Base-by-base conservation (phyloP, 1,140 invertebrate species). In the Heliconius nattereri region DNA sequence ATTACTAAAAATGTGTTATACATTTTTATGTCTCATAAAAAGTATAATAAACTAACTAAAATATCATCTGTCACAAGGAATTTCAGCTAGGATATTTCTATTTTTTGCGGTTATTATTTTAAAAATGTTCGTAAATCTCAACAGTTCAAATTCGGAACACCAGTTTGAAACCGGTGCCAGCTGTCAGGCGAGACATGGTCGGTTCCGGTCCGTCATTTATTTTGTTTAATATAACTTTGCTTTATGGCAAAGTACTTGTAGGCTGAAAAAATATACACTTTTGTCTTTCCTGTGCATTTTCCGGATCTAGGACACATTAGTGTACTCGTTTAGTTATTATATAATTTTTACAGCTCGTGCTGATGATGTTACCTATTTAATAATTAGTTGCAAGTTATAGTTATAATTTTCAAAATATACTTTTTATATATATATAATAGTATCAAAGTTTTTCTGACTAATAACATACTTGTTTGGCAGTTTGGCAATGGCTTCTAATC, bases 241-340 rank as follows among this genome's bases (percentile, higher is more conserved):
- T 29, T 66, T 29, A 26, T 66, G 60, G 26, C 6, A 66, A 29
- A 66, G 60, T 66, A 16, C 60, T 66, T 26, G 23, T 26, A 19
- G 60, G 60, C 60, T 66, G 71, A 45, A 32, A 45, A 45, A 73
- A 73, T 73, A 73, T 73, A 49, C 32, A 37, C 35, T n/a, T 73
- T 45, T 73, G n/a, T 73, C 49, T 52, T 29, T 74, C 54, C 54
- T 54, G 54, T 74, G n/a, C 3, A 45, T 45, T 73, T n/a, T 35
- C 2, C 7, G 3, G 0, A 1, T 66, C 13, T 26, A 26, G n/a
- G 2, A 9, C 3, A 23, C 1, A n/a, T n/a, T 57, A 11, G 8
- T 11, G 9, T 57, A 23, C 2, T 23, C 5, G 9, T 57, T 57
- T 52, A 20, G 19, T 20, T 20, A 52, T 52, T 7, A 20, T 20